Percentiles rank a stretch among this genome's conserved stretches.
Conservation (phyloP, 2,888 invertebrate genomes). For the Xanthorhoe designata region DNA sequence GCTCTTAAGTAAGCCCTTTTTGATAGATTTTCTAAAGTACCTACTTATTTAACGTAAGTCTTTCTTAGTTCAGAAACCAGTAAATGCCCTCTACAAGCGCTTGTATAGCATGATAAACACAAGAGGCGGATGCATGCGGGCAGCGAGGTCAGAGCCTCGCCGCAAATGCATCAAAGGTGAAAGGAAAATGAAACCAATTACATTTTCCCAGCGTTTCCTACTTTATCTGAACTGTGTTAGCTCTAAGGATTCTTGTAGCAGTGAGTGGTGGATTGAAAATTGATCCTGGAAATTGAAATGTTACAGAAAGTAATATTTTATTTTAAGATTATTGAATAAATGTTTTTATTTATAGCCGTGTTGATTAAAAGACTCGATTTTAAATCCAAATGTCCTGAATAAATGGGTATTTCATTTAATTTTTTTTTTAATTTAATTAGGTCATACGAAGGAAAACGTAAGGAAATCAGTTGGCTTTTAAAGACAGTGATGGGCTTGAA, state of each 20-base stretch:
- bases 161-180: slow-evolving; percentile 17
- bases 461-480: too few relatives aligned
- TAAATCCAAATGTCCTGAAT: too few relatives aligned
- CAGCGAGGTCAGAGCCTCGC: neutral
- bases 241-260: slow-evolving; percentile 2
- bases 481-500: too few relatives aligned
- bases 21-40: too few relatives aligned
- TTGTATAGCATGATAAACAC: neutral
- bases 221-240: neutral
- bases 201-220: slow-evolving; percentile 9
- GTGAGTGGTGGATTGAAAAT: neutral
- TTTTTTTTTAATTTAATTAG: too few relatives aligned
- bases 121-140: neutral
- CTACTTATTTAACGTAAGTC: too few relatives aligned
- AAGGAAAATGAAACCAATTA: slow-evolving; percentile 34
- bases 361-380: too few relatives aligned
- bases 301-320: neutral
- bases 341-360: too few relatives aligned
- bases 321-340: neutral
- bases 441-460: too few relatives aligned
- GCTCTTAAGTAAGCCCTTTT: too few relatives aligned
- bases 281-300: neutral
- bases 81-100: neutral
- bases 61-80: too few relatives aligned
- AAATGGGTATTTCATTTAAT: too few relatives aligned